A percentile compares a stretch with the other conserved stretches of the same genome.
Conservation (phyloP, 2,113 vertebrate species). For the Turdus rufiventris region DNA sequence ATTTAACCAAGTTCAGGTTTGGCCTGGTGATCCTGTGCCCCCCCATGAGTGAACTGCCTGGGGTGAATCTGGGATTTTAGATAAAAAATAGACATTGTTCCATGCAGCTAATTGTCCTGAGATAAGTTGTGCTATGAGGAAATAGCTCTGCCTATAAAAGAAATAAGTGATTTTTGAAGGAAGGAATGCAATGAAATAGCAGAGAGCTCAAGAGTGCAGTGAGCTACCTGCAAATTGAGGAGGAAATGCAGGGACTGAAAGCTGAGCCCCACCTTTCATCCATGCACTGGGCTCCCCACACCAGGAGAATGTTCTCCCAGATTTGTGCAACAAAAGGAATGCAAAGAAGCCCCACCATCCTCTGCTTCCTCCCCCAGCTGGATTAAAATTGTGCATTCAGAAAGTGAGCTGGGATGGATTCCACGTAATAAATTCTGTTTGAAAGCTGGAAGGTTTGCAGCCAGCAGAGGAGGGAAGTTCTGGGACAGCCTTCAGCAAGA, state of each 20-base stretch:
- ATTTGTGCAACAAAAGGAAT: neutral
- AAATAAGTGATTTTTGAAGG: neutral
- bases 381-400: neutral
- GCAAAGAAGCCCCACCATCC: neutral
- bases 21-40: neutral
- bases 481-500: constrained; percentile 47
- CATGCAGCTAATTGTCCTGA: neutral
- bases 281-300: neutral
- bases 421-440: constrained; percentile 30
- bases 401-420: neutral
- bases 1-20: neutral
- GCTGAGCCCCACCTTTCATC: constrained; percentile 1
- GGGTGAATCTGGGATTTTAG: neutral
- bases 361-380: neutral
- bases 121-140: neutral
- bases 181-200: neutral
- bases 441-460: constrained; percentile 40
- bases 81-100: neutral
- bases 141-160: neutral
- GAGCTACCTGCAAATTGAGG: neutral
- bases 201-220: neutral
- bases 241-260: neutral
- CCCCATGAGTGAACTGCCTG: neutral
- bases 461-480: constrained; percentile 42
- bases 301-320: neutral